A percentile compares a stretch with the other conserved stretches of the same genome.
These are phyloP conservation scores for Ophraella communa DNA, from an alignment of 2,888 invertebrate species.

Conservation along the genomic window DNA sequence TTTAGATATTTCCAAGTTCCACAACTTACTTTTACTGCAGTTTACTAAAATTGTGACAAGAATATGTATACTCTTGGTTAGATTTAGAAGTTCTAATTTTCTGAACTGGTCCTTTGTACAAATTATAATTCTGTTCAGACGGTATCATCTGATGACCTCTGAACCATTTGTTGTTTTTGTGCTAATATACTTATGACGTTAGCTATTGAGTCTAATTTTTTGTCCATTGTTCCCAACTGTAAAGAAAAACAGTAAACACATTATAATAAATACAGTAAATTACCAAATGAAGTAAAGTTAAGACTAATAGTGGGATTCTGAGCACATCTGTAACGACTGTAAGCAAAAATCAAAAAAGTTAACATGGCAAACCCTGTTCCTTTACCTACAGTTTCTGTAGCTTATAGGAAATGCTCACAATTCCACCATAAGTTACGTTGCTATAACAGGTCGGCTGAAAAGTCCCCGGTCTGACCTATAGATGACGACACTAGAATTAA, in stretches of 20 bases:
- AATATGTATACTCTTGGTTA: conserved; percentile 10
- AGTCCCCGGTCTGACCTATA: too few relatives aligned
- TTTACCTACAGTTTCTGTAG: too few relatives aligned
- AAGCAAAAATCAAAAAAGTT: too few relatives aligned
- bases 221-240: conserved; percentile 67
- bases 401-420: too few relatives aligned
- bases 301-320: too few relatives aligned
- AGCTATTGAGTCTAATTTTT: conserved; percentile 68
- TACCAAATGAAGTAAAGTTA: too few relatives aligned
- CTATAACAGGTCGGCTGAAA: too few relatives aligned
- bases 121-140: conserved; percentile 14
- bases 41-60: conserved; percentile 19
- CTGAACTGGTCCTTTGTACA: conserved; percentile 23
- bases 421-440: too few relatives aligned
- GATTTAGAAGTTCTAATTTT: not conserved
- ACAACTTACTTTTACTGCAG: not conserved
- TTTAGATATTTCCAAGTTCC: not conserved
- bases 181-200: conserved; percentile 66
- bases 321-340: too few relatives aligned
- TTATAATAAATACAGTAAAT: too few relatives aligned
- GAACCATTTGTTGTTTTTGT: conserved; percentile 64
- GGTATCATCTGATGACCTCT: conserved; percentile 59
- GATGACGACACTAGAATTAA: too few relatives aligned
- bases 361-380: too few relatives aligned
- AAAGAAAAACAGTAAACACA: conserved; percentile 41